Evolutionary conservation across 2,888 invertebrate genomes (phyloP), one percentile per base, ranked within the genome.

Genomic region (Drosophila meridiana): DNA sequence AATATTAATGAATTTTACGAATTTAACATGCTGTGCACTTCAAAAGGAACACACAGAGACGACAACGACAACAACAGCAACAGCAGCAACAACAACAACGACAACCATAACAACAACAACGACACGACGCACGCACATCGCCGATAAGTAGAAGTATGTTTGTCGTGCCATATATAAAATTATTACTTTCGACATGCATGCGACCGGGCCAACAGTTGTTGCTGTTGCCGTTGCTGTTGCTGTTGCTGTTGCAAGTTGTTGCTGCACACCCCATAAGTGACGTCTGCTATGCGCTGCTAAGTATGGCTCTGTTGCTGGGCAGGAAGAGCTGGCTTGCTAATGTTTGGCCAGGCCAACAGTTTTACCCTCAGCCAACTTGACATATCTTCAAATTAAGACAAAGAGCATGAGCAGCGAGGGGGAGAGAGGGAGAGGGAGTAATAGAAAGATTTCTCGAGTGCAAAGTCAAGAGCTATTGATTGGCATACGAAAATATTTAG

Each of bases 1-100:
- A 86, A 89, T 86, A 90, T 86, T 86, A 86, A 86, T 86, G 90
- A 86, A 86, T 86, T 86, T 89, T 89, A 89, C 90, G 86, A 86
- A 89, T 86, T 86, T 86, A 89, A 86, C 90, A 89, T 86, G 90
- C 90, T 86, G 88, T 88, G 86, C 86, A 89, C 90, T 86, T 86
- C 86, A 86, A 89, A 86, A 86, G 90, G 86, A 89, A 86, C 86
- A 89, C 83, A 85, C 83, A 81, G 75, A 73, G 60, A 53, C 64
- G 52, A 55, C 52, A 45, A 50, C 48, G 47, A 63, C 74, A 52
- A 53, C 68, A 48, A 42, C 64, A 32, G 4, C 42, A 55, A 47
- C 62, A 43, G 38, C 73, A 45, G 48, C 68, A 59, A 9, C 67
- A 36, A 57, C 68, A 26, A 58, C 58, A 9, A 28, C 45, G 3